phyloP scores from a whole-genome alignment of 2,888 invertebrate genomes.

The Leucophenga montana region DNA sequence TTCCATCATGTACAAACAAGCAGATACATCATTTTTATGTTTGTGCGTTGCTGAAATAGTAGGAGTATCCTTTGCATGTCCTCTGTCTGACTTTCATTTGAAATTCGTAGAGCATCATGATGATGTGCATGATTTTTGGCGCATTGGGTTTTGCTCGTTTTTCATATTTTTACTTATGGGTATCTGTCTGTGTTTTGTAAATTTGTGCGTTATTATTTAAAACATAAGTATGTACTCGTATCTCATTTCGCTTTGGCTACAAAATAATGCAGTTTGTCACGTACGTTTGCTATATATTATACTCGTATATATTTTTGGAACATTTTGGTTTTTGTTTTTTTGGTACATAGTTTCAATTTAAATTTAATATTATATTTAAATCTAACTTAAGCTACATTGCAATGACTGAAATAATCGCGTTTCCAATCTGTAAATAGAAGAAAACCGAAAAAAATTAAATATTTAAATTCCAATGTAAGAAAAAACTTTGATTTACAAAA shows the following conservation, averaged over 20 bases:
- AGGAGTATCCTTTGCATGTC: constrained; percentile 41
- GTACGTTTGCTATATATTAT: constrained; percentile 56
- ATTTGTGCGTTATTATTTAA: constrained; percentile 15
- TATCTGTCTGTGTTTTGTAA: constrained; percentile 1
- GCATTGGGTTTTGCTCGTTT: constrained; percentile 26
- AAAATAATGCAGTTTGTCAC: constrained; percentile 66
- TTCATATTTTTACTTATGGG: constrained; percentile 15
- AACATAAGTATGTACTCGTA: neutral
- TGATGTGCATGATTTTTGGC: constrained; percentile 40
- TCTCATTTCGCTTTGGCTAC: constrained; percentile 40
- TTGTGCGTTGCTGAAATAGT: constrained; percentile 30
- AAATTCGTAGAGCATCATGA: constrained; percentile 58
- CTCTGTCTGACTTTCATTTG: constrained; percentile 65
- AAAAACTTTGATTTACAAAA: neutral
- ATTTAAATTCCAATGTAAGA: neutral
- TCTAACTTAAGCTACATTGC: constrained; percentile 51
- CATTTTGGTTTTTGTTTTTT: constrained; percentile 9
- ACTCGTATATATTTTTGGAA: constrained; percentile 55
- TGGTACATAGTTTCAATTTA: constrained; percentile 9
- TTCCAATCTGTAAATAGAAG: constrained; percentile 60
- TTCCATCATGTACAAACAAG: constrained; percentile 14
- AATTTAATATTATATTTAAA: constrained; percentile 19
- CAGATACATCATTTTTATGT: constrained; percentile 20
- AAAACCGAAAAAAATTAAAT: constrained; percentile 25
- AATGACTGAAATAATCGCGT: constrained; percentile 61